phyloP scores from a whole-genome alignment of 2,797 vertebrate species.

The Rhinatrema bivittatum region DNA sequence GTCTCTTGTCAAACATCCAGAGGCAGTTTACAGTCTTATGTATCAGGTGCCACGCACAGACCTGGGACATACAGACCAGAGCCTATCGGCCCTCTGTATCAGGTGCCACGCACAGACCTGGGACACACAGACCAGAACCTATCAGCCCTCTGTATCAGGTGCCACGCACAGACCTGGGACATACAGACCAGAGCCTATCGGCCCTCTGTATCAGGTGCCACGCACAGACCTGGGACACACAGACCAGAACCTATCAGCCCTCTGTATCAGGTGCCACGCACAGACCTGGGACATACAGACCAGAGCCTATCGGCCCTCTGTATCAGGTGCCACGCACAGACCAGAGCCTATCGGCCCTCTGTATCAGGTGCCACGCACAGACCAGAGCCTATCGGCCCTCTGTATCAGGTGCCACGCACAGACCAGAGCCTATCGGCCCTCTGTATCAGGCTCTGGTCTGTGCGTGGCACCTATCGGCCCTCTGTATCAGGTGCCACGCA shows the following conservation, averaged over 20 bases:
- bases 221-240: not conserved
- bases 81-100: not conserved
- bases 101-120: too few relatives aligned
- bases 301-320: not conserved
- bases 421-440: not conserved
- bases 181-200: not conserved
- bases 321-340: not conserved
- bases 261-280: too few relatives aligned
- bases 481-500: not conserved
- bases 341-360: not conserved
- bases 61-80: not conserved
- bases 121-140: not conserved
- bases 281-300: not conserved
- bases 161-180: not conserved
- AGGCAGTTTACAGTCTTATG: constrained; percentile 6
- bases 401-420: not conserved
- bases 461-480: too few relatives aligned
- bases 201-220: too few relatives aligned
- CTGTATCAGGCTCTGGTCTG: too few relatives aligned
- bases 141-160: not conserved
- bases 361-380: not conserved
- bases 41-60: not conserved
- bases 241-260: not conserved
- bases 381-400: not conserved
- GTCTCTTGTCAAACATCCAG: not conserved